These are phyloP conservation scores for Phaetusa simplex DNA, from an alignment of 2,113 vertebrate genomes.

Conservation along the genomic window DNA sequence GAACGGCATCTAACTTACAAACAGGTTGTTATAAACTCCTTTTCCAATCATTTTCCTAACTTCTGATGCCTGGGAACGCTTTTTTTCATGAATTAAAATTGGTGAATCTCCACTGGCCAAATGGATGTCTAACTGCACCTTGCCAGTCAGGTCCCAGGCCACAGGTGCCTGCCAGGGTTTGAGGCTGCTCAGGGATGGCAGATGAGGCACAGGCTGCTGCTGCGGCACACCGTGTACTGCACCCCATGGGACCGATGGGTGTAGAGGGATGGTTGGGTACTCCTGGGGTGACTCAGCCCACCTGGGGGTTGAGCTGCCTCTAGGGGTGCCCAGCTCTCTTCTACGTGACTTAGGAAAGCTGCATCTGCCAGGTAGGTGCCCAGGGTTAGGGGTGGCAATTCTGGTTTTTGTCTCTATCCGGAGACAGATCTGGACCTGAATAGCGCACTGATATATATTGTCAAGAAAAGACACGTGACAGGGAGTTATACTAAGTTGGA, in stretches of 20 bases:
- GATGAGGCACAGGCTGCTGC: background rate
- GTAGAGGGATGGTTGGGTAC: no score
- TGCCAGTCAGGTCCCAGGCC: accelerated
- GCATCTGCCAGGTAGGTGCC: background rate
- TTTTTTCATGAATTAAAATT: background rate
- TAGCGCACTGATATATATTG: background rate
- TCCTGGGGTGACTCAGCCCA: background rate
- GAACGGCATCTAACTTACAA: background rate
- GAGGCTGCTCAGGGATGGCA: background rate
- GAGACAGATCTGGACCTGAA: background rate
- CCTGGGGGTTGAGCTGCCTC: background rate
- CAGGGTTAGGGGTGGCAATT: background rate
- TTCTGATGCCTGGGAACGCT: background rate
- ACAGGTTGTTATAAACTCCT: background rate
- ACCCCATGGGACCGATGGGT: background rate
- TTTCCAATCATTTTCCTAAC: background rate
- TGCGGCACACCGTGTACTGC: background rate
- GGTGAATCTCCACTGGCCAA: background rate
- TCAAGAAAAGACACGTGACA: background rate
- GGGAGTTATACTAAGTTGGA: background rate
- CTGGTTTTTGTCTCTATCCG: background rate
- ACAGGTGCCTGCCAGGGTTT: accelerated
- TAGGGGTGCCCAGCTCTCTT: background rate
- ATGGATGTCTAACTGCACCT: background rate
- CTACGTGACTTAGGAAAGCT: background rate